A percentile compares a stretch with the other conserved stretches of the same genome.
Evolutionary conservation across 2,888 invertebrate species (phyloP).

Genomic region (Drosophila birchii): DNA sequence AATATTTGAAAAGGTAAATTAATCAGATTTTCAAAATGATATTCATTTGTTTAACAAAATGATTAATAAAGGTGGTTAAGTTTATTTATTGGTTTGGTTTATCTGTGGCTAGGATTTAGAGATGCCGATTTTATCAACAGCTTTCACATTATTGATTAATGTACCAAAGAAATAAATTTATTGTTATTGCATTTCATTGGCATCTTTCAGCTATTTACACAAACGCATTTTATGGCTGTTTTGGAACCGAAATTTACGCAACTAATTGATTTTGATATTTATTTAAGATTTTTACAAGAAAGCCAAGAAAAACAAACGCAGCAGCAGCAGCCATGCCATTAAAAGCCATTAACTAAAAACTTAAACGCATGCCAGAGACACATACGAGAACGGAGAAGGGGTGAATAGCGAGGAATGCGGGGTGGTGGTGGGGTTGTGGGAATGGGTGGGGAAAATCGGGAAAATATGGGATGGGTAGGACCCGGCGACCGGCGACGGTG

Average conservation of each 20-base stretch:
- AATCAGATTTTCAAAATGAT: conserved; percentile 25
- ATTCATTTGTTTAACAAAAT: conserved; percentile 24
- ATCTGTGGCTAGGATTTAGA: conserved; percentile 6
- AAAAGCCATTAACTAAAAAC: conserved; percentile 82
- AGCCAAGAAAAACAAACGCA: conserved; percentile 50
- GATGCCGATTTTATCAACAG: conserved; percentile 9
- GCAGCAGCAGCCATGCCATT: conserved; percentile 65
- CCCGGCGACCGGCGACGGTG: conserved; percentile 33
- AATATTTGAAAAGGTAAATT: conserved; percentile 22
- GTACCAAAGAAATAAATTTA: not conserved
- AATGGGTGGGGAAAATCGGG: conserved; percentile 2
- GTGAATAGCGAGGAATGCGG: not conserved
- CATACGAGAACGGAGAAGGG: conserved; percentile 13
- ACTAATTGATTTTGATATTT: conserved; percentile 80
- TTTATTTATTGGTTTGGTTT: conserved; percentile 35
- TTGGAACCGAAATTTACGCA: conserved; percentile 63
- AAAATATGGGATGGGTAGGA: conserved; percentile 32
- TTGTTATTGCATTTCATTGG: conserved; percentile 16
- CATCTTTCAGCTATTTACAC: conserved; percentile 20
- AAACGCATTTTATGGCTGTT: conserved; percentile 23
- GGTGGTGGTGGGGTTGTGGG: not conserved
- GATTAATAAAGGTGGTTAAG: conserved; percentile 25
- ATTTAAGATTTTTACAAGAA: conserved; percentile 60
- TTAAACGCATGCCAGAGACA: conserved; percentile 77
- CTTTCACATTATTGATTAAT: conserved; percentile 7